Evolutionary conservation across 2,888 invertebrate genomes (phyloP).

Genomic region (Nemapogon koenigi): DNA sequence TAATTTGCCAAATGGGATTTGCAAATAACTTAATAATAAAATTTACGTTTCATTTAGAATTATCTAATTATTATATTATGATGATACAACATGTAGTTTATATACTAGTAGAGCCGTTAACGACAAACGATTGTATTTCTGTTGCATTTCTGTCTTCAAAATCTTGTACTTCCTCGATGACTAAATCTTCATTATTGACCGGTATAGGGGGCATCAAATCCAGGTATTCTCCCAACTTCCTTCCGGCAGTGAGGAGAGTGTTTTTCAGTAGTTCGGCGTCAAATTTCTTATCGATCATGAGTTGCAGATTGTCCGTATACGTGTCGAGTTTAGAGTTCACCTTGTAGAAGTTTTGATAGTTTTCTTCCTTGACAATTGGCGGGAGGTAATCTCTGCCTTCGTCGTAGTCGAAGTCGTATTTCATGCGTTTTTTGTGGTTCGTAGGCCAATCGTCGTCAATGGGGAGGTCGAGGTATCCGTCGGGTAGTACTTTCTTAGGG

Average conservation of each 20-base stretch:
- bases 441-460: slow-evolving; percentile 68
- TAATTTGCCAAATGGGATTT: background rate
- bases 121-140: slow-evolving; percentile 48
- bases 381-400: slow-evolving; percentile 45
- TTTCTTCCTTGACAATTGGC: slow-evolving; percentile 47
- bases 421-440: slow-evolving; percentile 52
- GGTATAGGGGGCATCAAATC: slow-evolving; percentile 42
- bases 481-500: slow-evolving; percentile 29
- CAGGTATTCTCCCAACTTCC: slow-evolving; percentile 45
- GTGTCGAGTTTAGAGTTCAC: slow-evolving; percentile 29
- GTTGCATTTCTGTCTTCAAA: slow-evolving; percentile 41
- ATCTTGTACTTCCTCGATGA: slow-evolving; percentile 47
- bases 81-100: too few relatives aligned
- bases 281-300: slow-evolving; percentile 26
- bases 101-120: slow-evolving; percentile 36
- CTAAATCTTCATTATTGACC: slow-evolving; percentile 45
- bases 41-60: too few relatives aligned
- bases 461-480: slow-evolving; percentile 62
- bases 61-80: too few relatives aligned
- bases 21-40: too few relatives aligned
- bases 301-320: slow-evolving; percentile 6
- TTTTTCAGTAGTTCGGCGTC: slow-evolving; percentile 33
- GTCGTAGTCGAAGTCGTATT: slow-evolving; percentile 50
- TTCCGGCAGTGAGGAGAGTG: slow-evolving; percentile 38
- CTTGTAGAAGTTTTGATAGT: slow-evolving; percentile 40